These are phyloP conservation scores for Moxostoma hubbsi DNA, from an alignment of 2,797 vertebrate species.

Conservation along the genomic window DNA sequence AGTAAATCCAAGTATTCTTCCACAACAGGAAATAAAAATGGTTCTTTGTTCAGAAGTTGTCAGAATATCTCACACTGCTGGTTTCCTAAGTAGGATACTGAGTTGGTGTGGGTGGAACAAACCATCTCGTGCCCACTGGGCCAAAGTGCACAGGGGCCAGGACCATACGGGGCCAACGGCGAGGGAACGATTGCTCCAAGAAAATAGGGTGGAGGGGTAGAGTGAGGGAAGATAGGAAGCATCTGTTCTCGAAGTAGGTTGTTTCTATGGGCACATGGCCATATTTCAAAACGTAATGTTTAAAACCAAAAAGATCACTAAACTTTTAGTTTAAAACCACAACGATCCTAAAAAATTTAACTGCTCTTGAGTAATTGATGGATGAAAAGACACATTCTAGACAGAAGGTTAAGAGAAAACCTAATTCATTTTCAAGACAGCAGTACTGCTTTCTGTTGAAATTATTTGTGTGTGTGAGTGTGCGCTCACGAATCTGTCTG, in stretches of 20 bases:
- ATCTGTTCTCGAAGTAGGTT: constrained; percentile 45
- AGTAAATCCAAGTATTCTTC: constrained; percentile 24
- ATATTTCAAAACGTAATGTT: constrained; percentile 10
- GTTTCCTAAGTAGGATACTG: constrained; percentile 43
- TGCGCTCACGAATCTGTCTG: too few species aligned
- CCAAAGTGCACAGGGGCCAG: constrained; percentile 61
- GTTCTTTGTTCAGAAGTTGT: constrained; percentile 39
- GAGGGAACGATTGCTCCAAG: constrained; percentile 45
- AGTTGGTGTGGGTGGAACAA: constrained; percentile 36
- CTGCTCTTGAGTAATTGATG: background rate
- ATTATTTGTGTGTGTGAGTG: background rate
- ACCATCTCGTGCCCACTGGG: constrained; percentile 68
- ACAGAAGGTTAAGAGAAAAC: background rate
- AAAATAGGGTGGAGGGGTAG: constrained; percentile 29
- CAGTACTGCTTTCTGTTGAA: background rate
- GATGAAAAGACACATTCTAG: background rate
- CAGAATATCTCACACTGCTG: constrained; percentile 31
- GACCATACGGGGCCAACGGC: constrained; percentile 61
- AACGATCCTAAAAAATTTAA: background rate
- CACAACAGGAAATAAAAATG: constrained; percentile 39
- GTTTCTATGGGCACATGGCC: background rate
- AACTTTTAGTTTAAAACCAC: constrained; percentile 8
- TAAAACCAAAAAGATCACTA: background rate
- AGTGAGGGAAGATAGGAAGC: constrained; percentile 42
- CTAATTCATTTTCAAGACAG: background rate